Base-by-base conservation (phyloP, 2,797 vertebrate species). In the Sardinella longiceps region DNA sequence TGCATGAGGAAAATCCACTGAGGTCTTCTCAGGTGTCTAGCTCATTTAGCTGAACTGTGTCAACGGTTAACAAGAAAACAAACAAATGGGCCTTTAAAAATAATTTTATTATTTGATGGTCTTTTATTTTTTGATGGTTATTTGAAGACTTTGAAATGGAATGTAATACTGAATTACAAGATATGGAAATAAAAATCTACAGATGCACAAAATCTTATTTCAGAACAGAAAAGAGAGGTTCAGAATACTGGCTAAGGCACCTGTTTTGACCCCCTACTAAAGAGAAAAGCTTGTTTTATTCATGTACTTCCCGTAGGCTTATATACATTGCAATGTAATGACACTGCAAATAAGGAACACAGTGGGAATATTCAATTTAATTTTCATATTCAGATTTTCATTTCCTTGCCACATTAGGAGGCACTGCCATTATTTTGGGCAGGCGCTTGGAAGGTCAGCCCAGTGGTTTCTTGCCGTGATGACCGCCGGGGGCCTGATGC, bases 401-500 rank as follows among this genome's bases (percentile, higher is more conserved):
- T 23, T 56, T 56, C 30, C 5, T 18, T 23, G 33, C 70, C 70
- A 43, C 18, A 37, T 83, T 12, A 66, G 80, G 84, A 66, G 4
- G 82, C 81, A 15, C 43, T 81, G 86, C 56, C 84, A 11, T 84
- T 45, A 28, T 85, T 87, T 33, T 82, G 89, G 77, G 85, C 85
- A 11, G 77, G 84, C 30, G 30, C 81, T 39, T 86, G 85, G 80
- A 81, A 46, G 63, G 87, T 45, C 81, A 82, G 28, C n/a, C 85
- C 87, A 33, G 0, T 23, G 3, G 74, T 33, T 48, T 95, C 93
- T 84, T 89, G 91, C 81, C 90, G 92, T 0, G 82, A 89, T 37
- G 74, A 56, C 85, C 91, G 90, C 20, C 89, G 87, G 14, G 84
- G 5, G 37, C 87, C 89, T 33, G 87, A 88, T 2, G 0, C 82